Conservation (phyloP, 2,113 vertebrate species). For the Boleophthalmus pectinirostris region DNA sequence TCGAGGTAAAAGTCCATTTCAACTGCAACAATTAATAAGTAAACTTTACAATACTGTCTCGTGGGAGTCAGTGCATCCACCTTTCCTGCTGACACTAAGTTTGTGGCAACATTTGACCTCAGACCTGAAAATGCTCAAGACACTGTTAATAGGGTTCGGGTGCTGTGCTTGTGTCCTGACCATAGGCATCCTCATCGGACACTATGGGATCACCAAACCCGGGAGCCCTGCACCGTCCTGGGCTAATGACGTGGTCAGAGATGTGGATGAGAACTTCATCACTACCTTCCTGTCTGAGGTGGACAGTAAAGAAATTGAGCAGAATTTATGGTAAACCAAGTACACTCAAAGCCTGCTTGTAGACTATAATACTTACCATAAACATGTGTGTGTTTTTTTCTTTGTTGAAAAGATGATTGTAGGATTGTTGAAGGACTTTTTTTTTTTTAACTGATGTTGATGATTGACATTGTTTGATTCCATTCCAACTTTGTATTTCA, state of each 20-base stretch:
- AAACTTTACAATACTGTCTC: slow-evolving; percentile 53
- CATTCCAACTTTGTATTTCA: too few species aligned
- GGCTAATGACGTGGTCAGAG: slow-evolving; percentile 60
- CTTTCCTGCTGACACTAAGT: slow-evolving; percentile 5
- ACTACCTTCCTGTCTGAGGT: slow-evolving; percentile 76
- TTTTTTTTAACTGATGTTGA: too few species aligned
- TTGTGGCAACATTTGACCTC: slow-evolving; percentile 4
- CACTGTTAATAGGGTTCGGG: slow-evolving; percentile 55
- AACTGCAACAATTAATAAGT: slow-evolving; percentile 58
- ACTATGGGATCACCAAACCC: slow-evolving; percentile 76
- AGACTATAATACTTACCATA: background rate
- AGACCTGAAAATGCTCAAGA: slow-evolving; percentile 64
- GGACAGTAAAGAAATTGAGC: slow-evolving; percentile 73
- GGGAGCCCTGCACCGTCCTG: background rate
- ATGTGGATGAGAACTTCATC: slow-evolving; percentile 80
- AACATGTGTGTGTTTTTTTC: too few species aligned
- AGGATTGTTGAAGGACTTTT: too few species aligned
- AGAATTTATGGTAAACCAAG: slow-evolving; percentile 78
- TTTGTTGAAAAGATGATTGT: too few species aligned
- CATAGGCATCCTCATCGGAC: slow-evolving; percentile 74
- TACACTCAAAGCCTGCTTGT: background rate
- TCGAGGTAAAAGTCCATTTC: slow-evolving; percentile 61
- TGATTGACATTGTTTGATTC: too few species aligned
- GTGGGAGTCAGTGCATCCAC: slow-evolving; percentile 15
- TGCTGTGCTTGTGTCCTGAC: slow-evolving; percentile 41